A percentile compares a stretch with the other conserved stretches of the same genome.
Evolutionary conservation across 1,140 invertebrate species (phyloP).

Genomic region (Whitmania pigra): DNA sequence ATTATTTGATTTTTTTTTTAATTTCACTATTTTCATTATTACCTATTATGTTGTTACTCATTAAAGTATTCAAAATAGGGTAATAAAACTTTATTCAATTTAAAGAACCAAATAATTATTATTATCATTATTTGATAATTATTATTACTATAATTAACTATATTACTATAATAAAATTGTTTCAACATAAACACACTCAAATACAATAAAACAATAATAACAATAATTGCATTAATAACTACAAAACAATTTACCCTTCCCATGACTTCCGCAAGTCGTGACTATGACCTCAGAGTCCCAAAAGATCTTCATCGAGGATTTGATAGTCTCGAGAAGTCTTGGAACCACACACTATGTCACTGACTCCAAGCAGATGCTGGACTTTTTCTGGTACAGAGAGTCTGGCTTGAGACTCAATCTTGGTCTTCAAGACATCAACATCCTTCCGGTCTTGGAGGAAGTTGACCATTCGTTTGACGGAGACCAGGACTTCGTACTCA

Average conservation of each 20-base stretch:
- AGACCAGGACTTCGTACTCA: background rate
- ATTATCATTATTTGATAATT: conserved; percentile 6
- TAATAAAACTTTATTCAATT: too few relatives aligned
- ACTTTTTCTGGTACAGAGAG: conserved; percentile 32
- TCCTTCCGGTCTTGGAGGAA: conserved; percentile 33
- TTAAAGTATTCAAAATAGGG: too few relatives aligned
- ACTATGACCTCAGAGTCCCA: background rate
- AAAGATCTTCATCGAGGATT: conserved; percentile 11
- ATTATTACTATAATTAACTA: conserved; percentile 1
- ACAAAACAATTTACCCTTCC: too few relatives aligned
- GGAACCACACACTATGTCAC: conserved; percentile 18
- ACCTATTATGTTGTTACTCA: too few relatives aligned
- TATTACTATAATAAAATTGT: background rate
- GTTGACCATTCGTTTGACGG: conserved; percentile 28
- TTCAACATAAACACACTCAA: background rate
- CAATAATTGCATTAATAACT: too few relatives aligned
- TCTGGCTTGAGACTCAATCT: conserved; percentile 29
- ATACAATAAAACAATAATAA: too few relatives aligned
- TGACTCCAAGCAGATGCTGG: conserved; percentile 32
- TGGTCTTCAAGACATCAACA: conserved; percentile 30
- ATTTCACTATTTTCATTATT: too few relatives aligned
- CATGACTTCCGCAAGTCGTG: background rate
- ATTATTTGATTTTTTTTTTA: background rate
- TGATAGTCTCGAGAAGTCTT: background rate
- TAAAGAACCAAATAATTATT: too few relatives aligned